A percentile compares a stretch with the other conserved stretches of the same genome.
Evolutionary conservation across 53 echinoderm and acorn worm genomes (phyloP).

Genomic region (Patiria pectinifera): DNA sequence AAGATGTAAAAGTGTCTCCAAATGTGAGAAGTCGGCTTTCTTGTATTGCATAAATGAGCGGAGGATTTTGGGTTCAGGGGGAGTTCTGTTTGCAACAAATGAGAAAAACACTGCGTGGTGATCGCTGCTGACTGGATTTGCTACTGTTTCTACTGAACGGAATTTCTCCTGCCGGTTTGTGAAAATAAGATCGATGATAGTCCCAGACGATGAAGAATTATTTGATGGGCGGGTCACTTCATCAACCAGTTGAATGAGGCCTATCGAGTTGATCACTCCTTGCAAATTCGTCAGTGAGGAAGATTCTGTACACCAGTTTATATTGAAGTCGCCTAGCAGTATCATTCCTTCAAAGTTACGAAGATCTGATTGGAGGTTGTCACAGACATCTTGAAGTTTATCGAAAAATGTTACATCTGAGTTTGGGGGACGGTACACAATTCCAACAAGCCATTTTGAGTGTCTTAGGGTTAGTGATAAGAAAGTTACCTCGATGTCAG

Average conservation of each 20-base stretch:
- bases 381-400: slow-evolving; percentile 15
- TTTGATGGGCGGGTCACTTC: slow-evolving; percentile 55
- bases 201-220: slow-evolving; percentile 24
- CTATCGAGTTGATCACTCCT: not conserved
- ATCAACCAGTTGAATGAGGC: slow-evolving; percentile 29
- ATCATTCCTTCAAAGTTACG: slow-evolving; percentile 14
- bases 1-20: slow-evolving; percentile 41
- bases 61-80: slow-evolving; percentile 22
- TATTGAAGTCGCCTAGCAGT: slow-evolving; percentile 21
- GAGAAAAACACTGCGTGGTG: slow-evolving; percentile 33
- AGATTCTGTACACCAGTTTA: slow-evolving; percentile 28
- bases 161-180: slow-evolving; percentile 47
- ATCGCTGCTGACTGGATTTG: slow-evolving; percentile 50
- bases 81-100: slow-evolving; percentile 6
- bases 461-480: not conserved
- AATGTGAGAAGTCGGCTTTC: slow-evolving; percentile 33
- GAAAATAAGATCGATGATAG: slow-evolving; percentile 50
- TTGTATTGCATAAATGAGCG: slow-evolving; percentile 48
- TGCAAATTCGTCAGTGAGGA: not conserved
- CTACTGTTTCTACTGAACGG: not conserved
- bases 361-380: not conserved
- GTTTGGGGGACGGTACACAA: slow-evolving; percentile 22
- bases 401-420: not conserved
- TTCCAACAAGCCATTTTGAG: slow-evolving; percentile 23
- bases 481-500: slow-evolving; percentile 18